Conservation (phyloP, 2,888 invertebrate species). For the Drosophila fulvimacula region DNA sequence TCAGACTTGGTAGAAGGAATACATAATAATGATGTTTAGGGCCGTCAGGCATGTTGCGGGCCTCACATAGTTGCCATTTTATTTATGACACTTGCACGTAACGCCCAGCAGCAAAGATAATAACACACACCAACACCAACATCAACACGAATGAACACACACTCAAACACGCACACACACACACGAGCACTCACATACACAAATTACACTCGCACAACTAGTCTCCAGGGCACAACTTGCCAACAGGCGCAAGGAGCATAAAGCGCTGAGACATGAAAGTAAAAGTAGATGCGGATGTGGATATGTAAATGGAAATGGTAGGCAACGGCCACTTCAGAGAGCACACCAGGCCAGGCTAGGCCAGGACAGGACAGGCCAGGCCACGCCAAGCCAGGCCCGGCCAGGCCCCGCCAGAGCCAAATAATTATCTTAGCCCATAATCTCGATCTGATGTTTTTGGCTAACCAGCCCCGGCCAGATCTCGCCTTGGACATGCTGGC, state of each 20-base stretch:
- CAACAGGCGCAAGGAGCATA: conserved; percentile 72
- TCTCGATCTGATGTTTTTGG: conserved; percentile 61
- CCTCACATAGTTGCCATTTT: conserved; percentile 70
- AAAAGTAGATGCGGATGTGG: conserved; percentile 58
- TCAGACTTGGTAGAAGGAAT: conserved; percentile 38
- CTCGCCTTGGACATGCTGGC: conserved; percentile 62
- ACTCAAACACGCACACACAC: conserved; percentile 45
- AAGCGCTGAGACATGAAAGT: conserved; percentile 71
- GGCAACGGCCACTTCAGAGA: conserved; percentile 43
- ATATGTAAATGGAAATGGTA: conserved; percentile 34
- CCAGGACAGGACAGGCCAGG: too few relatives aligned
- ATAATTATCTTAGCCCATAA: conserved; percentile 75
- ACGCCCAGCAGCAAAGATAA: conserved; percentile 75
- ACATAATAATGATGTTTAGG: conserved; percentile 73
- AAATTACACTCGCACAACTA: conserved; percentile 70
- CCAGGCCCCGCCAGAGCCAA: conserved; percentile 56
- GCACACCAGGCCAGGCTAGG: conserved; percentile 43
- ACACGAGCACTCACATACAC: conserved; percentile 27
- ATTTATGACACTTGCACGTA: conserved; percentile 77
- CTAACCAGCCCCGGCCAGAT: conserved; percentile 43
- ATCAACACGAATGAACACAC: conserved; percentile 19
- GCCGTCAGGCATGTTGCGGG: conserved; percentile 32
- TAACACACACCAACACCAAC: conserved; percentile 48
- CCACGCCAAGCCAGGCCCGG: conserved; percentile 41
- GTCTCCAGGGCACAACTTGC: conserved; percentile 78